These are phyloP conservation scores for Caenorhabditis parvicauda DNA, from an alignment of 2,888 invertebrate genomes.

Conservation along the genomic window DNA sequence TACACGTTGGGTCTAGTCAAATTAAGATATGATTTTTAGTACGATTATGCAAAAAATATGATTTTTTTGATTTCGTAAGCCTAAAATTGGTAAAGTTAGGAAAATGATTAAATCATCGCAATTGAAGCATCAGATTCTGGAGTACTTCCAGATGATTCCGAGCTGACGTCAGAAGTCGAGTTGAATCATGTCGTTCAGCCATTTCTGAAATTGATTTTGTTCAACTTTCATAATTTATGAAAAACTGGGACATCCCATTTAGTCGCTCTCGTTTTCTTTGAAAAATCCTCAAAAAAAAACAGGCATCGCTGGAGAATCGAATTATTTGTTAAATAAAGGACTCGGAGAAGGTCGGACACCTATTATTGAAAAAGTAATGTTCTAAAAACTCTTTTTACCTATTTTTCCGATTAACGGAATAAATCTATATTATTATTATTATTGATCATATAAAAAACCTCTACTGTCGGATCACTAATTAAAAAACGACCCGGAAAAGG, in stretches of 20 bases:
- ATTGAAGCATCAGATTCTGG: conserved; percentile 75
- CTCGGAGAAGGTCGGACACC: not conserved
- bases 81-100: not conserved
- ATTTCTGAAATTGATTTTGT: conserved; percentile 75
- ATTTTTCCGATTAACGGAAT: no score
- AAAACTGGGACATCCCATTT: not conserved
- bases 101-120: conserved; percentile 12
- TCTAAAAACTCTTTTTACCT: no score
- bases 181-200: conserved; percentile 89
- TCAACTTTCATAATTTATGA: not conserved
- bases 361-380: no score
- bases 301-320: no score
- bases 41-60: no score
- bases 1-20: no score
- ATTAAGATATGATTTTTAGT: no score
- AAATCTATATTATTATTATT: no score
- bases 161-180: conserved; percentile 78
- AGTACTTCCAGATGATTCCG: conserved; percentile 83
- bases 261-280: no score
- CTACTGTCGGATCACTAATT: not conserved
- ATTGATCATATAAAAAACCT: not conserved
- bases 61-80: no score
- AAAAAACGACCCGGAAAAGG: not conserved
- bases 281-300: no score
- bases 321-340: not conserved